Base-by-base conservation (phyloP, 2,113 vertebrate species). In the Prunella himalayana region DNA sequence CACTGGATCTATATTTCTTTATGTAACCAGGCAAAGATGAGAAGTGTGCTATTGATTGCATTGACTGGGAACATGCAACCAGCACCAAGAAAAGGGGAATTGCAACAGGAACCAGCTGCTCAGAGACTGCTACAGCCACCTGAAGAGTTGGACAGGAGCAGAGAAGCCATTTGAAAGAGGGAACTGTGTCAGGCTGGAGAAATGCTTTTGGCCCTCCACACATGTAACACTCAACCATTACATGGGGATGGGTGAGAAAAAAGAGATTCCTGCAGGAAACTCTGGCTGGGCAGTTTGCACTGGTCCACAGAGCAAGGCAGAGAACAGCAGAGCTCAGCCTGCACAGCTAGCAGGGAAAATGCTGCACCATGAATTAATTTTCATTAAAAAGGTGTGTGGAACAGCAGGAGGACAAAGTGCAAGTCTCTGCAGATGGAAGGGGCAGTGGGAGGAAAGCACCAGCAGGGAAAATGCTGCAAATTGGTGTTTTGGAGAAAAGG, bases 301-400 rank as follows among this genome's bases (percentile, higher is more conserved):
- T 15, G 10, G 51, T 56, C 83, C 53, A 9, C 75, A 61, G 70
- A 84, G 69, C 41, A 64, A 51, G 69, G 8, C 3, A 2, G 80
- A 83, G 63, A 89, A 41, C 31, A 78, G 53, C 57, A 75, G 42
- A 54, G 77, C 59, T 77, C 61, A 56, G 77, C 81, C 80, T 28
- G 41, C 45, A 22, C 18, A 61, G 11, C 66, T 72, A 50, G 51
- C 45, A 42, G 72, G 64, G 25, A 78, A 88, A 92, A 44, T 69
- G 54, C 86, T 91, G 86, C 81, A 82, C 7, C 49, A 8, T 39
- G 61, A 95, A 90, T 92, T 87, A 95, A 91, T 94, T 94, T 85
- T 95, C 89, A 91, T 91, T 92, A 73, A 79, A 90, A 87, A 86
- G 61, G 21, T 77, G 37, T 2, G 5, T 51, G 64, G 45, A 92